Percentiles rank a stretch among this genome's conserved stretches.
These are phyloP conservation scores for Drosophila ustulata DNA, from an alignment of 2,888 invertebrate genomes.

Conservation along the genomic window DNA sequence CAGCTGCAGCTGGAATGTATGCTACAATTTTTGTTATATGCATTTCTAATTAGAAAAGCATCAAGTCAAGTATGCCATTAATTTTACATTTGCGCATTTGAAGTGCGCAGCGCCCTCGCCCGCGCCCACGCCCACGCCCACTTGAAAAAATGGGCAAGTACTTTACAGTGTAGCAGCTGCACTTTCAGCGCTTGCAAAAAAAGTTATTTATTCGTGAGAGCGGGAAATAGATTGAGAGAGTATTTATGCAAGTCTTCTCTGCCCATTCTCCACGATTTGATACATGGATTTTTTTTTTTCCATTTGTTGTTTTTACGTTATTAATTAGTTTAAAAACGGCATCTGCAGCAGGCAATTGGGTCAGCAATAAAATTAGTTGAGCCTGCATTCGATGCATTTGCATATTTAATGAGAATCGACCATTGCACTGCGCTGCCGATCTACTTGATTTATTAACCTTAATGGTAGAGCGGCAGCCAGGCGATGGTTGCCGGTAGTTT, in stretches of 20 bases:
- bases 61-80: conserved; percentile 76
- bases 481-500: conserved; percentile 19
- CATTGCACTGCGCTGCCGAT: conserved; percentile 8
- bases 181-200: conserved; percentile 25
- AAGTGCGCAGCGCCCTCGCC: conserved; percentile 52
- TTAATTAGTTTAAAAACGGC: conserved; percentile 64
- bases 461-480: conserved; percentile 3
- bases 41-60: conserved; percentile 73
- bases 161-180: conserved; percentile 19
- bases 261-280: conserved; percentile 17
- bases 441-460: conserved; percentile 54
- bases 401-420: conserved; percentile 39
- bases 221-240: background rate
- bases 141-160: conserved; percentile 50
- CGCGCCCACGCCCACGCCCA: conserved; percentile 45
- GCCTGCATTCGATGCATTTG: conserved; percentile 42
- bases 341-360: conserved; percentile 57
- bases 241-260: conserved; percentile 11
- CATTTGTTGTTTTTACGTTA: conserved; percentile 40
- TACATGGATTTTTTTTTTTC: conserved; percentile 1
- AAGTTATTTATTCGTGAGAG: conserved; percentile 2
- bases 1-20: conserved; percentile 38
- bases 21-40: conserved; percentile 69
- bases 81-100: conserved; percentile 75
- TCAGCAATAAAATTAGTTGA: conserved; percentile 57